Base-by-base conservation (phyloP, 2,113 vertebrate genomes). In the Trematocara macrostoma region DNA sequence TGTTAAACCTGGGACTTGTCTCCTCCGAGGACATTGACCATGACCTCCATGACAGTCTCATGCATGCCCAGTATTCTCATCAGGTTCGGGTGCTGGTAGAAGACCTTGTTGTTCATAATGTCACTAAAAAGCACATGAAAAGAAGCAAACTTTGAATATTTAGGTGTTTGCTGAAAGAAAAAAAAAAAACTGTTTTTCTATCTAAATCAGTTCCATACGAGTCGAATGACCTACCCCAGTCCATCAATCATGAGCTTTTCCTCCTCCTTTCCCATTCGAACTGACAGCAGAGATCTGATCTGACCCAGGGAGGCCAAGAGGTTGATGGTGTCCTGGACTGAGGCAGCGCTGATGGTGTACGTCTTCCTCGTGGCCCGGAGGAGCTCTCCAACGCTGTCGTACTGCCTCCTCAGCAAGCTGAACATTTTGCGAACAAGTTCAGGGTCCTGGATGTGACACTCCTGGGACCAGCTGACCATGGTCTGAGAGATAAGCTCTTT, bases 31-130 rank as follows among this genome's bases (percentile, higher is more conserved):
- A 99, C 99, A 29, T 99, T 99, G 86, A 99, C 99, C 99, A 99
- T 99, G 91, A 99, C 98, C 88, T 99, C 98, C 99, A 99, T 99
- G 85, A 99, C 99, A 0, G 99, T 99, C 94, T 99, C 99, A 16
- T 99, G 99, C 99, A 99, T 99, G 64, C 99, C 98, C 34, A 99
- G 96, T 82, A 99, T 98, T 87, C 99, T 96, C 99, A 99, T 99
- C 61, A 99, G 96, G 92, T 99, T 99, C 29, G 99, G 99, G 89
- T 99, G 99, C 91, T 99, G 99, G 96, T 99, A 99, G 95, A 99
- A 99, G 11, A 99, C 98, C 87, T 99, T 99, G 94, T 99, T 99
- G 96, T 99, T 99, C 98, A 99, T 99, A 93, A 99, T 99, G 93
- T 99, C 98, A 52, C 99, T 99, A 91, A 35, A 94, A 79, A 69